A percentile compares a stretch with the other conserved stretches of the same genome.
These are phyloP conservation scores for Elachura formosa DNA, from an alignment of 2,113 vertebrate species.

Conservation along the genomic window DNA sequence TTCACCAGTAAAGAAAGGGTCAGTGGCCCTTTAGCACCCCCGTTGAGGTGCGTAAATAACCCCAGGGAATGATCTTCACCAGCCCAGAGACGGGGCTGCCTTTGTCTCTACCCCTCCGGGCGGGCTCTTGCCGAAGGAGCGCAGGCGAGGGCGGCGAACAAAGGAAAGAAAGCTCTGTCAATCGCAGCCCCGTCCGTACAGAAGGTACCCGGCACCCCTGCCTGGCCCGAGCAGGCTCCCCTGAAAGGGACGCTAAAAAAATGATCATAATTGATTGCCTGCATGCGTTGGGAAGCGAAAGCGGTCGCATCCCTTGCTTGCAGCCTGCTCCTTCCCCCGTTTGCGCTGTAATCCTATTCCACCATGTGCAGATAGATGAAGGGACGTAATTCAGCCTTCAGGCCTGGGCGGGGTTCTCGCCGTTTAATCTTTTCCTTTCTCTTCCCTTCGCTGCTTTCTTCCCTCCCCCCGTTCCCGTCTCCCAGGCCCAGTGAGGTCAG, in stretches of 20 bases:
- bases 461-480: not conserved
- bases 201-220: not conserved
- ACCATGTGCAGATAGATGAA: not conserved
- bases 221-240: not conserved
- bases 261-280: not conserved
- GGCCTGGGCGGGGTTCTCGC: constrained; percentile 57
- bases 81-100: not conserved
- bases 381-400: not conserved
- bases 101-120: not conserved
- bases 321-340: not conserved
- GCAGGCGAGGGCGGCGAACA: constrained; percentile 39
- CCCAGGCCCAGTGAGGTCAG: constrained; percentile 66
- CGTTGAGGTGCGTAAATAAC: rapidly evolving
- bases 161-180: constrained; percentile 27
- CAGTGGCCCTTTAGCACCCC: too few relatives aligned
- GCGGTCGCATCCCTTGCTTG: not conserved
- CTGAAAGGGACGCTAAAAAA: constrained; percentile 24
- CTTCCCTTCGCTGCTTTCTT: not conserved
- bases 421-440: constrained; percentile 24
- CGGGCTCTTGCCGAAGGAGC: not conserved
- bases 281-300: not conserved
- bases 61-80: rapidly evolving
- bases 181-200: not conserved
- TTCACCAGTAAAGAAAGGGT: not conserved
- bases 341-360: not conserved